phyloP scores from a whole-genome alignment of 92 coral and sea anemone species.

The Porites rus region DNA sequence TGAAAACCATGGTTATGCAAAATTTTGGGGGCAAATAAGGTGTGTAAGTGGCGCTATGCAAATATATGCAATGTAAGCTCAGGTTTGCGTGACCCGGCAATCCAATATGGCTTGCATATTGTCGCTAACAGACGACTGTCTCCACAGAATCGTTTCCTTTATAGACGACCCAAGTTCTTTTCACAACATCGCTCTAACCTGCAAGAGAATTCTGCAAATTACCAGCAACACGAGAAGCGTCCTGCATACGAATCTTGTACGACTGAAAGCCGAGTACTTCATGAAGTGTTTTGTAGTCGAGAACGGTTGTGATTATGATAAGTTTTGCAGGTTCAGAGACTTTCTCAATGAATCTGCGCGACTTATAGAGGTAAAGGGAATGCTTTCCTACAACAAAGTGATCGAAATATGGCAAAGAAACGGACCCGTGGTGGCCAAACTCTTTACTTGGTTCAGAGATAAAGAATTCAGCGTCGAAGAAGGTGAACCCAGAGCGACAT shows the following conservation, averaged over 20 bases:
- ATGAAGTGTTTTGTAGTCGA: constrained; percentile 31
- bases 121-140: constrained; percentile 47
- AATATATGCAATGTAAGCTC: no score
- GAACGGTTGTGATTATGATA: background rate
- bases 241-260: constrained; percentile 40
- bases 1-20: no score
- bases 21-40: no score
- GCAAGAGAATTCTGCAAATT: constrained; percentile 49
- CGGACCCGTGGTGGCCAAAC: constrained; percentile 80
- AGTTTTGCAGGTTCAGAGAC: background rate
- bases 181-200: constrained; percentile 46
- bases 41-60: no score
- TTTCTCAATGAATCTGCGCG: constrained; percentile 32
- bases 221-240: constrained; percentile 26
- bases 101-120: constrained; percentile 43
- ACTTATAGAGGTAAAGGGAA: background rate
- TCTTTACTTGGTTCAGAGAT: constrained; percentile 67
- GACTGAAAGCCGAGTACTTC: constrained; percentile 56
- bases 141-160: constrained; percentile 27
- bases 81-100: background rate
- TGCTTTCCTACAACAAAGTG: constrained; percentile 41
- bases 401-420: constrained; percentile 60
- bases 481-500: background rate
- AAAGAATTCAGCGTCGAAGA: constrained; percentile 4
- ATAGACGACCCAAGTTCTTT: constrained; percentile 26